Evolutionary conservation across 2,888 invertebrate species (phyloP).

Genomic region (Aphelenchoides bicaudatus): DNA sequence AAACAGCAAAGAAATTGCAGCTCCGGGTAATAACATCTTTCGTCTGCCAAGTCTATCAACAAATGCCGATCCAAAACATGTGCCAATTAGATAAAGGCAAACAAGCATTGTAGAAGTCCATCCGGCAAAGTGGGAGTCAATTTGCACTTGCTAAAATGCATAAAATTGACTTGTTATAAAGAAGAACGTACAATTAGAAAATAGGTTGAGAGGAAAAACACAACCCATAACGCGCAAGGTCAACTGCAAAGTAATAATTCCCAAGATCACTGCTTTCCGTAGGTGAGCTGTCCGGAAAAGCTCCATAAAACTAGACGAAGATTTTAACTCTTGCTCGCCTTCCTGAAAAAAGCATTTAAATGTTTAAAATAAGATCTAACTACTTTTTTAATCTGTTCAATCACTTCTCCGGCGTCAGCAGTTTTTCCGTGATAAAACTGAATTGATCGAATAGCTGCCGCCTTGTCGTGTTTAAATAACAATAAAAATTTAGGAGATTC

Average conservation of each 20-base stretch:
- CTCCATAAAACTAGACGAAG: constrained; percentile 23
- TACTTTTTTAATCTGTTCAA: constrained; percentile 39
- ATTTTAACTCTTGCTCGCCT: constrained; percentile 32
- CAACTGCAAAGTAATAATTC: constrained; percentile 35
- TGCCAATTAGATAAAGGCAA: constrained; percentile 41
- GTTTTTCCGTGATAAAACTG: constrained; percentile 41
- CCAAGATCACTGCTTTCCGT: constrained; percentile 39
- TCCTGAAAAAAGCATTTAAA: constrained; percentile 28
- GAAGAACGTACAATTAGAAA: background rate
- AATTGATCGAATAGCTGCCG: constrained; percentile 35
- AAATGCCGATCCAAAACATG: constrained; percentile 37
- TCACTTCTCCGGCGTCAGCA: constrained; percentile 33
- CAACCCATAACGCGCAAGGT: background rate
- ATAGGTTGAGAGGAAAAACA: constrained; percentile 1
- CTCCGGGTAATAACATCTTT: constrained; percentile 38
- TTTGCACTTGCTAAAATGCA: background rate
- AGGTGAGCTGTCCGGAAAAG: constrained; percentile 40
- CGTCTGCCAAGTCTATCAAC: constrained; percentile 47
- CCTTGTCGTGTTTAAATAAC: constrained; percentile 30
- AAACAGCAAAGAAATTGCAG: constrained; percentile 31
- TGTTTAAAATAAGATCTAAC: background rate
- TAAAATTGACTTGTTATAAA: background rate
- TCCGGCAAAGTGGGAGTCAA: background rate
- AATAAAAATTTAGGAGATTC: constrained; percentile 49
- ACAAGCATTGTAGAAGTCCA: constrained; percentile 46